phyloP scores from a whole-genome alignment of 2,888 invertebrate species.

The Choristoneura rosaceana region DNA sequence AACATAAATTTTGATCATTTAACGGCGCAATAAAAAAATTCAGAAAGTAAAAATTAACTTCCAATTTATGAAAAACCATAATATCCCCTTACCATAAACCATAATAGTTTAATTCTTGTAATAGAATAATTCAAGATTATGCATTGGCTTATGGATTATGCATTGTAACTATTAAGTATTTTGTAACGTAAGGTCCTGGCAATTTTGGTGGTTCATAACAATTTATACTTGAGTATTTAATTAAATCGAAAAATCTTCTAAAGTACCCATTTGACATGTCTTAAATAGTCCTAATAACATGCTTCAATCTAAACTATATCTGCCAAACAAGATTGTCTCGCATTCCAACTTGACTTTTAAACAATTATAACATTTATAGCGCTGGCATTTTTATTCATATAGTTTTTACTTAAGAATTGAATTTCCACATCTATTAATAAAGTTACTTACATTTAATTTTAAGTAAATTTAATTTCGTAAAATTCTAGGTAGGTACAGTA shows the following conservation, averaged over 20 bases:
- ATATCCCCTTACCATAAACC: too few relatives aligned
- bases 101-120: too few relatives aligned
- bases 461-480: background rate
- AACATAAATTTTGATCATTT: background rate
- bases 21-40: background rate
- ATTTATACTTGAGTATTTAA: too few relatives aligned
- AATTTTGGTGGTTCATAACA: too few relatives aligned
- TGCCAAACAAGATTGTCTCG: constrained; percentile 15
- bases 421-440: background rate
- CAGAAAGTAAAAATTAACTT: too few relatives aligned
- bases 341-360: constrained; percentile 29
- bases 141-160: too few relatives aligned
- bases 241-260: background rate
- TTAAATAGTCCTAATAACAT: background rate
- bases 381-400: constrained; percentile 16
- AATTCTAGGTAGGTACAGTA: too few relatives aligned
- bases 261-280: too few relatives aligned
- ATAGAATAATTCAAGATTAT: too few relatives aligned
- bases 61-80: too few relatives aligned
- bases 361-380: background rate
- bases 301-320: background rate
- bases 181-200: too few relatives aligned
- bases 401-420: constrained; percentile 4
- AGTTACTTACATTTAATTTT: background rate
- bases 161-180: too few relatives aligned